These are phyloP conservation scores for Resseliella maxima DNA, from an alignment of 2,888 invertebrate genomes.

Conservation along the genomic window DNA sequence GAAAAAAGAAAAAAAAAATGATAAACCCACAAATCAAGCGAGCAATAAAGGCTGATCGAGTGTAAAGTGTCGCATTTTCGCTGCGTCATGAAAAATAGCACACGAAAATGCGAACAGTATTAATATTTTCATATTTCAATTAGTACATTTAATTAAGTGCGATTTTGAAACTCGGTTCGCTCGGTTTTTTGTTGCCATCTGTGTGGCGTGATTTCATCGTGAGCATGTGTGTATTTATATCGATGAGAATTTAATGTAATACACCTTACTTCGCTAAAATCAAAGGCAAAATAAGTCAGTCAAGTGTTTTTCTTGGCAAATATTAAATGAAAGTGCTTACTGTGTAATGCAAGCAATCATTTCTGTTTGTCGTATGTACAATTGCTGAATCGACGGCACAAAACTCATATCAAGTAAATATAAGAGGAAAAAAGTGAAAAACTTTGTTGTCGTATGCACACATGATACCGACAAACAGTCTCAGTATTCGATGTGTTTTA, in stretches of 20 bases:
- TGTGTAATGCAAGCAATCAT: neutral
- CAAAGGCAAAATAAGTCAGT: neutral
- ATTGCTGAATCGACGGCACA: neutral
- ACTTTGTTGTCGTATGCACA: too few relatives aligned
- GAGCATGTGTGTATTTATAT: neutral
- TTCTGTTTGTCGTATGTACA: neutral
- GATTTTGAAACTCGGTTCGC: neutral
- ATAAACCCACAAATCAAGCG: too few relatives aligned
- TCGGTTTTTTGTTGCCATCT: neutral
- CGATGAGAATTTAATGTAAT: neutral
- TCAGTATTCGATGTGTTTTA: neutral
- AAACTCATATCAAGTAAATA: too few relatives aligned
- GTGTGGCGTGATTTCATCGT: neutral
- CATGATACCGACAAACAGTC: too few relatives aligned
- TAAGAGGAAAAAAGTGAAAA: too few relatives aligned
- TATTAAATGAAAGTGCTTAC: slow-evolving; percentile 2
- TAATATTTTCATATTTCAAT: slow-evolving; percentile 23
- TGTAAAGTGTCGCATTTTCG: neutral
- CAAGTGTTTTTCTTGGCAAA: neutral
- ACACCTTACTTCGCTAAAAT: neutral
- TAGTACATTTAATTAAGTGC: slow-evolving; percentile 14
- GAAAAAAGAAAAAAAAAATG: too few relatives aligned
- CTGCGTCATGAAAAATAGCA: neutral
- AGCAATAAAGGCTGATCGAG: too few relatives aligned
- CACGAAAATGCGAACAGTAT: neutral